Percentiles rank a stretch among this genome's conserved stretches.
These are phyloP conservation scores for Bradypus variegatus DNA, from an alignment of 2,797 vertebrate genomes.

Conservation along the genomic window DNA sequence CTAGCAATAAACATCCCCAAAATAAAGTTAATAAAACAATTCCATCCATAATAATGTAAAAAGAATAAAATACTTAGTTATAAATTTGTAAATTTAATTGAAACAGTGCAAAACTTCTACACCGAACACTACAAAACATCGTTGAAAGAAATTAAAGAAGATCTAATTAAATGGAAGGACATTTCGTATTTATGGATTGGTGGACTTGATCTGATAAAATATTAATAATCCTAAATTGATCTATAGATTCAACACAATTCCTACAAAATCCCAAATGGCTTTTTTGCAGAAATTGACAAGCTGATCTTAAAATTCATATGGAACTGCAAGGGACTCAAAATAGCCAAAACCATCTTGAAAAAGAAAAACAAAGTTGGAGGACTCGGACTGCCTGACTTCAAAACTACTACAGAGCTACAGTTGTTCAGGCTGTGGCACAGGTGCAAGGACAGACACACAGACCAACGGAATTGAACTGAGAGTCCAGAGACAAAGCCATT, in stretches of 20 bases:
- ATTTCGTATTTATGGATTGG: not conserved
- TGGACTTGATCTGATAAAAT: not conserved
- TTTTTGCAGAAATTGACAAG: not conserved
- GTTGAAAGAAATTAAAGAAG: not conserved
- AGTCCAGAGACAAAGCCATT: too few relatives aligned
- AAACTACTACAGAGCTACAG: not conserved
- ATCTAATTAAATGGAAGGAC: not conserved
- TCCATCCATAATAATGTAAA: too few relatives aligned
- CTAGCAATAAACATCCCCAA: too few relatives aligned
- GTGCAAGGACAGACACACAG: too few relatives aligned
- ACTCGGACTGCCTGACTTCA: not conserved
- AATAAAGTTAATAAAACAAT: too few relatives aligned
- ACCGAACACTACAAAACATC: not conserved
- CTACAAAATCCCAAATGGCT: not conserved
- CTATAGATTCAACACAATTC: not conserved
- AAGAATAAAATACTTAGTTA: too few relatives aligned
- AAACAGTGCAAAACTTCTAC: not conserved
- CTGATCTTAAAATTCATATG: not conserved
- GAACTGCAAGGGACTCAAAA: not conserved
- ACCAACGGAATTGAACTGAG: not conserved
- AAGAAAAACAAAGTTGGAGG: not conserved
- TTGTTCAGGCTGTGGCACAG: not conserved
- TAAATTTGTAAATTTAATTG: not conserved
- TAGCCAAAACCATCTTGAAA: not conserved
- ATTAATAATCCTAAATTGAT: not conserved